Conservation (phyloP, 2,113 vertebrate species). For the Oreochromis spilurus region DNA sequence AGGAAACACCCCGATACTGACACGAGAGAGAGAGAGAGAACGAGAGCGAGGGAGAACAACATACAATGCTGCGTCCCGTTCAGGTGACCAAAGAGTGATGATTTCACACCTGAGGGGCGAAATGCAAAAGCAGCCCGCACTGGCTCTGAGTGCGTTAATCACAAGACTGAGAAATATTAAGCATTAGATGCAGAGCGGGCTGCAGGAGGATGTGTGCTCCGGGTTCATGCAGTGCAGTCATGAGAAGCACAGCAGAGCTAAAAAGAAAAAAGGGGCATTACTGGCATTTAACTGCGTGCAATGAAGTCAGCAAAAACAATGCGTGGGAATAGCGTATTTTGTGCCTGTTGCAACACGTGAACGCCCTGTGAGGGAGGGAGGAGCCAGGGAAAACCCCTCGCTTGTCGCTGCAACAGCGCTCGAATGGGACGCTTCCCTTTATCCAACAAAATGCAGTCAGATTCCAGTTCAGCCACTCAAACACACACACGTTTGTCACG, state of each 20-base stretch:
- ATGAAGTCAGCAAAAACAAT: constrained; percentile 43
- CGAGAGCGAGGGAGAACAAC: neutral
- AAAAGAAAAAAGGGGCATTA: neutral
- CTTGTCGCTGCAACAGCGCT: constrained; percentile 73
- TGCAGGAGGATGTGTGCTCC: neutral
- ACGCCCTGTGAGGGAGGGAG: constrained; percentile 79
- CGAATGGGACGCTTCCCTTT: constrained; percentile 38
- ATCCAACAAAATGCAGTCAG: constrained; percentile 8
- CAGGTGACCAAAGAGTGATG: constrained; percentile 15
- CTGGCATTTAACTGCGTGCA: neutral
- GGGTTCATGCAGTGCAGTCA: neutral
- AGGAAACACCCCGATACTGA: constrained; percentile 59
- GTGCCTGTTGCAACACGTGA: constrained; percentile 69
- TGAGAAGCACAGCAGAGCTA: neutral
- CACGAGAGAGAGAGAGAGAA: neutral
- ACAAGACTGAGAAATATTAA: neutral
- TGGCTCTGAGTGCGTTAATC: neutral
- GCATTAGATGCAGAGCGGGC: neutral
- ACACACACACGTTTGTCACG: neutral
- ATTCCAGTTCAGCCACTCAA: neutral
- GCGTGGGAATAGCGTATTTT: constrained; percentile 51
- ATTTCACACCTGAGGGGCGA: constrained; percentile 20
- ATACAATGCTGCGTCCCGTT: neutral
- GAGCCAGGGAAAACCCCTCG: constrained; percentile 96
- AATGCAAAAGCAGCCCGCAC: neutral